Conservation (phyloP, 2,888 invertebrate species). For the Eupithecia pulchellata region DNA sequence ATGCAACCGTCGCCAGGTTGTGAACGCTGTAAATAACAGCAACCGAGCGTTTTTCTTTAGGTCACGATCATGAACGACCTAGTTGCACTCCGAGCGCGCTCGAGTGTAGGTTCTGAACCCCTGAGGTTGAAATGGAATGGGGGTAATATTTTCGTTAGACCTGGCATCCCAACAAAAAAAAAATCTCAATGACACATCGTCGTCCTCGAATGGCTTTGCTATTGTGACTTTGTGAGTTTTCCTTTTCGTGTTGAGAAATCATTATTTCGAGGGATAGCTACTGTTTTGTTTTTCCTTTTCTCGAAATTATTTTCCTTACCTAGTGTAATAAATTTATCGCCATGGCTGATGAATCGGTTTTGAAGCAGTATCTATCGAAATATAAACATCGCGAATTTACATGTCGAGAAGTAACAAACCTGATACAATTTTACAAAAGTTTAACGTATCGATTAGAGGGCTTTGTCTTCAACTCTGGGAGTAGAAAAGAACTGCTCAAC, state of each 20-base stretch:
- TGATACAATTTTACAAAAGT: conserved; percentile 78
- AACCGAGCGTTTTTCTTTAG: too few relatives aligned
- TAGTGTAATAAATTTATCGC: conserved; percentile 34
- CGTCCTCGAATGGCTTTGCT: not conserved
- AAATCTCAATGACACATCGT: not conserved
- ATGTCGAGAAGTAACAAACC: conserved; percentile 74
- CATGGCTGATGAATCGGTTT: conserved; percentile 76
- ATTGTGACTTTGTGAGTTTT: not conserved
- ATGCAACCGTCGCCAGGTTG: too few relatives aligned
- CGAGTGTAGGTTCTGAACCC: too few relatives aligned
- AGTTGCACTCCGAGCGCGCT: too few relatives aligned
- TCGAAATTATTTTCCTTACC: not conserved
- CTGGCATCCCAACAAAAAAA: not conserved
- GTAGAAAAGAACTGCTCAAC: conserved; percentile 91
- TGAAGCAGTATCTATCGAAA: conserved; percentile 75
- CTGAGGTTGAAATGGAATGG: not conserved
- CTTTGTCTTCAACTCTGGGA: conserved; percentile 95
- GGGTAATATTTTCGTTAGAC: not conserved
- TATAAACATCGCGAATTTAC: conserved; percentile 80
- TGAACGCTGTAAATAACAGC: too few relatives aligned
- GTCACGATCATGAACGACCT: too few relatives aligned
- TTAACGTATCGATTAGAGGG: conserved; percentile 77
- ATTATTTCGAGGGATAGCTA: not conserved
- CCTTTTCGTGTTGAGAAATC: too few relatives aligned
- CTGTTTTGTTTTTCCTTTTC: conserved; percentile 7